A percentile compares a stretch with the other conserved stretches of the same genome.
Conservation (phyloP, 2,888 invertebrate genomes). For the Himalopsyche japonica region DNA sequence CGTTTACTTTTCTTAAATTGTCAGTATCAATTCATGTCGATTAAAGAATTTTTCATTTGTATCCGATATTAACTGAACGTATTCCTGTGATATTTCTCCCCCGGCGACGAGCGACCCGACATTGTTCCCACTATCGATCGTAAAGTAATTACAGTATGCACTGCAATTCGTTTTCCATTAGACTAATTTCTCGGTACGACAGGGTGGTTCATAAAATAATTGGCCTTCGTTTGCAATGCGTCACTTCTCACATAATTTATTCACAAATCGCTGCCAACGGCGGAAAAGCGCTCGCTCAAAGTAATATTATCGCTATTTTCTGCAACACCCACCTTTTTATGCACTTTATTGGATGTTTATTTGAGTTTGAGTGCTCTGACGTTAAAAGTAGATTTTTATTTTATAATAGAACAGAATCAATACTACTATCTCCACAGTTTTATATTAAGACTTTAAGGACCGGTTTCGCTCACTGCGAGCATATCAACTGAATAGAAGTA, state of each 20-base stretch:
- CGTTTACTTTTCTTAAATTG: no score
- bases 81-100: neutral
- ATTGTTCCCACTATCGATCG: neutral
- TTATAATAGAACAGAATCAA: no score
- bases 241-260: neutral
- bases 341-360: neutral
- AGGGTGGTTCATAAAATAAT: neutral
- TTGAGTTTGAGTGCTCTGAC: no score
- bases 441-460: no score
- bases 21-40: no score
- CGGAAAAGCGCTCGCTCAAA: neutral
- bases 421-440: no score
- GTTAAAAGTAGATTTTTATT: no score
- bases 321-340: neutral
- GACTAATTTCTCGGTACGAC: neutral
- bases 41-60: no score
- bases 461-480: no score
- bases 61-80: no score
- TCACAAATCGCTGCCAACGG: neutral
- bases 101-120: neutral
- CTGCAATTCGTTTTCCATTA: constrained; percentile 1
- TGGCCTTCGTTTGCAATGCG: neutral
- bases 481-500: no score
- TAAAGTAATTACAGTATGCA: neutral
- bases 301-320: neutral